Conservation (phyloP, 1,140 invertebrate genomes). For the Cotesia vestalis region DNA sequence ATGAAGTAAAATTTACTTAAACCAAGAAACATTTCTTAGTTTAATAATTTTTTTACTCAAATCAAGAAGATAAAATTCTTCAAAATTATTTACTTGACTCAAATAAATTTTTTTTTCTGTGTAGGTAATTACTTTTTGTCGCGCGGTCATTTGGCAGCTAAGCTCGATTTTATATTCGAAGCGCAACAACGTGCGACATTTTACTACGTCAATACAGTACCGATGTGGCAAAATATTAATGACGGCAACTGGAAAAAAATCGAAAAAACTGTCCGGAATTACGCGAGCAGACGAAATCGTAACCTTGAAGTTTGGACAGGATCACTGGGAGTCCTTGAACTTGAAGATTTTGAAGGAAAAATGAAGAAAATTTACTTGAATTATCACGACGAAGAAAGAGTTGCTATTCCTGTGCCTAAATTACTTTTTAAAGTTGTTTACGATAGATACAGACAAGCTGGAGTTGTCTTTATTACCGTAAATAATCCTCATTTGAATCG, state of each 20-base stretch:
- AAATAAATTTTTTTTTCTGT: no score
- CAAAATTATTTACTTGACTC: no score
- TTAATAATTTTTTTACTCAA: no score
- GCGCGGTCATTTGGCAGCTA: conserved; percentile 74
- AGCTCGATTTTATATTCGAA: conserved; percentile 72
- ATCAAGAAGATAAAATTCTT: no score
- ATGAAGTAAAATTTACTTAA: no score
- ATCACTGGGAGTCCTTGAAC: conserved; percentile 56
- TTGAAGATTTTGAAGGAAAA: conserved; percentile 61
- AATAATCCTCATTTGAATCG: conserved; percentile 71
- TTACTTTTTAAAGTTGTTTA: conserved; percentile 71
- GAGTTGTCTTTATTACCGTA: conserved; percentile 69
- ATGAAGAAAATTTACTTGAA: conserved; percentile 64
- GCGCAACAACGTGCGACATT: conserved; percentile 73
- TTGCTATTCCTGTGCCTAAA: conserved; percentile 66
- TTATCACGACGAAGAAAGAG: conserved; percentile 50
- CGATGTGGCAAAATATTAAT: conserved; percentile 72
- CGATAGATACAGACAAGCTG: conserved; percentile 59
- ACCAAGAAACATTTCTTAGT: no score
- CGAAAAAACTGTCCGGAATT: conserved; percentile 61
- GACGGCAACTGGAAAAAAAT: conserved; percentile 71
- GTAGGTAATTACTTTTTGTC: conserved; percentile 63
- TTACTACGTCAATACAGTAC: conserved; percentile 71
- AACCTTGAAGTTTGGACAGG: conserved; percentile 68
- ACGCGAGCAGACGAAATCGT: conserved; percentile 39